These are phyloP conservation scores for Hirundo rustica DNA, from an alignment of 2,797 vertebrate genomes.

Conservation along the genomic window DNA sequence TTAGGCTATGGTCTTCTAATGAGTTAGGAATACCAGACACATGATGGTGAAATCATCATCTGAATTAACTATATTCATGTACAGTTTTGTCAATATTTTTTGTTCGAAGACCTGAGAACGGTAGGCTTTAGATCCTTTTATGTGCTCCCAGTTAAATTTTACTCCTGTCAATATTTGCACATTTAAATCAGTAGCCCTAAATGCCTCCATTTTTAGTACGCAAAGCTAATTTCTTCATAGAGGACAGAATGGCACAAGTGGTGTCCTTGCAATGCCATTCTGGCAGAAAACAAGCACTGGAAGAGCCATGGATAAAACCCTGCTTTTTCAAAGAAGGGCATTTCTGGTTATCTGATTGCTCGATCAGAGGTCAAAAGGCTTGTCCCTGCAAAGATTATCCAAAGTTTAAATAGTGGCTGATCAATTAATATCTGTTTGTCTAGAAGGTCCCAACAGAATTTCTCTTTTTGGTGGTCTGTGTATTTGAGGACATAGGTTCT, in stretches of 20 bases:
- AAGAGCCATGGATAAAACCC: neutral
- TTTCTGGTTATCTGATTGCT: constrained; percentile 48
- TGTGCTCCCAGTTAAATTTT: neutral
- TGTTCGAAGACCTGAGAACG: neutral
- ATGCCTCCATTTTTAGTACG: neutral
- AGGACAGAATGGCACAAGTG: neutral
- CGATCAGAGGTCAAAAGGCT: constrained; percentile 36
- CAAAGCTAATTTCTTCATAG: neutral
- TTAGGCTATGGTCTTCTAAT: neutral
- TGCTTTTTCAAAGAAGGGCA: neutral
- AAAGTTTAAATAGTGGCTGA: constrained; percentile 29
- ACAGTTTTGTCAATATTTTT: neutral
- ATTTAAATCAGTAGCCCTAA: neutral
- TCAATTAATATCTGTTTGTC: neutral
- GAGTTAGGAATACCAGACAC: neutral
- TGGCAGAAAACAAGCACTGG: constrained; percentile 11
- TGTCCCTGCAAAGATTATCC: constrained; percentile 20
- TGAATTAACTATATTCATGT: neutral
- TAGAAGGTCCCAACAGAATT: neutral
- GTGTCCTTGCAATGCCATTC: neutral
- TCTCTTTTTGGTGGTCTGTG: neutral
- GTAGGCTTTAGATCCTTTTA: neutral
- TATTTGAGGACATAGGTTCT: neutral
- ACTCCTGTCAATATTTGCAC: neutral
- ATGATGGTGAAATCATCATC: neutral